Evolutionary conservation across 2,888 invertebrate genomes (phyloP).

Genomic region (Syrista parreyssii): DNA sequence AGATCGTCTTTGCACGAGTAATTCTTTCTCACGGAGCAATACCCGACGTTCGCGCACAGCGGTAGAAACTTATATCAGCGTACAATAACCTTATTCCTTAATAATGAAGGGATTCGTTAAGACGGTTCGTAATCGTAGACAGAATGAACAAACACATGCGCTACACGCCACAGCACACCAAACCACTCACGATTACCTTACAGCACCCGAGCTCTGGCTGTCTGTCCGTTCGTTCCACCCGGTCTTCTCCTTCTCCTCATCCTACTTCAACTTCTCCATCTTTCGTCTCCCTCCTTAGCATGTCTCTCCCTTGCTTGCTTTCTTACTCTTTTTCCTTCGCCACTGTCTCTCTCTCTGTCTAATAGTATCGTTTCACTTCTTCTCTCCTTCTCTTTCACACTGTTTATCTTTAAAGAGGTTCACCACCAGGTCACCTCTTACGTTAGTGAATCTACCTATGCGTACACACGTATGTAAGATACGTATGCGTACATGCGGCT

Average conservation of each 20-base stretch:
- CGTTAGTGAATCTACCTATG: constrained; percentile 6
- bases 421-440: constrained; percentile 23
- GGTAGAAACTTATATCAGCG: background rate
- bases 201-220: constrained; percentile 39
- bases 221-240: constrained; percentile 27
- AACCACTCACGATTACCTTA: constrained; percentile 42
- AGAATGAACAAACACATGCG: constrained; percentile 15
- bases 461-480: background rate
- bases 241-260: constrained; percentile 6
- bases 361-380: background rate
- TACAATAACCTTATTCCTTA: background rate
- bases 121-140: background rate
- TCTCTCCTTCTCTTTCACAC: constrained; percentile 18
- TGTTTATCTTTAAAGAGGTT: constrained; percentile 39
- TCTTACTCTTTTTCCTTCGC: constrained; percentile 13
- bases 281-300: background rate
- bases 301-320: constrained; percentile 3
- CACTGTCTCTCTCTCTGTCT: constrained; percentile 10
- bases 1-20: background rate
- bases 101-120: background rate
- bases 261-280: background rate
- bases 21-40: background rate
- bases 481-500: background rate
- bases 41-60: background rate
- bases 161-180: background rate